These are phyloP conservation scores for Notechis scutatus DNA, from an alignment of 2,113 vertebrate species.

Conservation along the genomic window DNA sequence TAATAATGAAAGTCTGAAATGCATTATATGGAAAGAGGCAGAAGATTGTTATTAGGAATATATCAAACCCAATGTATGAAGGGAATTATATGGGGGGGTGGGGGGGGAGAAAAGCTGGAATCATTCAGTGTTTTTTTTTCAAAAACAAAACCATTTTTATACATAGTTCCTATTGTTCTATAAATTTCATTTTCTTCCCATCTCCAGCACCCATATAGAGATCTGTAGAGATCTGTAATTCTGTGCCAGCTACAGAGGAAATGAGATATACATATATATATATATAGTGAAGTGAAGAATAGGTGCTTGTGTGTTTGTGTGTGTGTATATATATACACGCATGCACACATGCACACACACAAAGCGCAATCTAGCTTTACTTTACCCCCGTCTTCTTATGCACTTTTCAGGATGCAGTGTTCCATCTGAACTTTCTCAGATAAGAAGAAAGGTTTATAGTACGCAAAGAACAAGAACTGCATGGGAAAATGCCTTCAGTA, in stretches of 20 bases:
- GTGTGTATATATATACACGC: conserved; percentile 2
- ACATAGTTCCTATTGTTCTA: not conserved
- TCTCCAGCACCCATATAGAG: not conserved
- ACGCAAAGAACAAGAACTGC: conserved; percentile 67
- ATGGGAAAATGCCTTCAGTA: conserved; percentile 76
- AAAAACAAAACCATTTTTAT: conserved; percentile 1
- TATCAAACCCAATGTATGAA: not conserved
- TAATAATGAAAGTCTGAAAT: not conserved
- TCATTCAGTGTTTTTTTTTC: not conserved
- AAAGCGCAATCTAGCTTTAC: conserved; percentile 29
- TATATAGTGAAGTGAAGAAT: not conserved
- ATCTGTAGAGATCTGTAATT: not conserved
- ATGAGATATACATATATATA: conserved; percentile 39
- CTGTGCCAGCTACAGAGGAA: conserved; percentile 50
- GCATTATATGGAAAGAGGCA: not conserved
- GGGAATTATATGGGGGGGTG: not conserved
- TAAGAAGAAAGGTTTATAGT: conserved; percentile 65
- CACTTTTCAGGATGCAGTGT: conserved; percentile 62
- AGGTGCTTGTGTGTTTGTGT: too few relatives aligned
- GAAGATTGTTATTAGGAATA: not conserved
- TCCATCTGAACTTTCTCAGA: conserved; percentile 67
- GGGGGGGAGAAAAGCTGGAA: not conserved
- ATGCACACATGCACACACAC: conserved; percentile 2
- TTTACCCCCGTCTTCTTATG: conserved; percentile 47
- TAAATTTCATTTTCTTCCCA: conserved; percentile 18